A percentile compares a stretch with the other conserved stretches of the same genome.
Conservation (phyloP, 30 jellyfish, hydroid and myxozoan genomes). For the Turritopsis rubra region DNA sequence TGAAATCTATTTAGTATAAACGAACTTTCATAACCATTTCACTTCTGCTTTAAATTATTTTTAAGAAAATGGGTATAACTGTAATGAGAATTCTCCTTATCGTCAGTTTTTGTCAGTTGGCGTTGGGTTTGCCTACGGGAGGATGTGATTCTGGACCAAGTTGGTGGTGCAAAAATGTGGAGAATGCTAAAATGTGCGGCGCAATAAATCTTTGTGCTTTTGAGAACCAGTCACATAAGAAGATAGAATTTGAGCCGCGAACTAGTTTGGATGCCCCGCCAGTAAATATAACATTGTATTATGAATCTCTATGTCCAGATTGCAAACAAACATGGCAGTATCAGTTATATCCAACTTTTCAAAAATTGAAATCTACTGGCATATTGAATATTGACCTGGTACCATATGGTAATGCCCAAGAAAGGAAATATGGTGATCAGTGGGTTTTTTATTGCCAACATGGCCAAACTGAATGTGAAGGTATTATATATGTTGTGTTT, state of each 20-base stretch:
- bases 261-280: constrained; percentile 47
- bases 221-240: constrained; percentile 35
- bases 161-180: constrained; percentile 60
- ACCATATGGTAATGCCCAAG: constrained; percentile 90
- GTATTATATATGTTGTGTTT: too few relatives aligned
- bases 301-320: constrained; percentile 76
- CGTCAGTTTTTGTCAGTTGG: not conserved
- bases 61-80: not conserved
- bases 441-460: constrained; percentile 72
- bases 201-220: constrained; percentile 25
- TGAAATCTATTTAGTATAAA: too few relatives aligned
- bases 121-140: not conserved
- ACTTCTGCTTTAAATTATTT: too few relatives aligned
- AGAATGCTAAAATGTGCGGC: constrained; percentile 61
- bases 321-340: constrained; percentile 51
- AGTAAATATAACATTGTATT: constrained; percentile 55
- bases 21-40: too few relatives aligned
- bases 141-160: constrained; percentile 49
- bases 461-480: constrained; percentile 68
- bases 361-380: constrained; percentile 51
- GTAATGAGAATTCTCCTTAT: not conserved
- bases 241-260: constrained; percentile 41
- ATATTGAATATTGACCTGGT: constrained; percentile 57
- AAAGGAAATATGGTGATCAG: constrained; percentile 49
- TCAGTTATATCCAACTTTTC: constrained; percentile 74